A percentile compares a stretch with the other conserved stretches of the same genome.
phyloP scores from a whole-genome alignment of 2,888 invertebrate genomes.

The Galerucella calmariensis region DNA sequence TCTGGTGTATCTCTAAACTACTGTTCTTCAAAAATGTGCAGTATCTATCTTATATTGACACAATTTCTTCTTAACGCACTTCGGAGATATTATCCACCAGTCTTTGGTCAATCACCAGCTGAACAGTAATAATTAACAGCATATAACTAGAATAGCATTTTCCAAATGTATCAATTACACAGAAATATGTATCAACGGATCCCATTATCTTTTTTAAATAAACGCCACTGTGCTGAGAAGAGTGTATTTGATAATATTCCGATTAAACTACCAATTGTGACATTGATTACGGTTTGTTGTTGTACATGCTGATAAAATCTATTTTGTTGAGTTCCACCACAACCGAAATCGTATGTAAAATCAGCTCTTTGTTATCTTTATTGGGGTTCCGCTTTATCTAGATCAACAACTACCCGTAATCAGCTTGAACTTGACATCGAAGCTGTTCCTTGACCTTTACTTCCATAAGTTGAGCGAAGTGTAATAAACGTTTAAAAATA shows the following conservation, averaged over 20 bases:
- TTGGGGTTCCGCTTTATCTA: slow-evolving; percentile 7
- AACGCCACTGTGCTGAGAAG: not conserved
- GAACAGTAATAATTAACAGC: no score
- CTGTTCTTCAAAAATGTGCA: no score
- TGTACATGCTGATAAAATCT: not conserved
- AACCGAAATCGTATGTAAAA: slow-evolving; percentile 2
- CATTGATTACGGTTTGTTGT: not conserved
- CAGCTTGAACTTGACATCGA: slow-evolving; percentile 6
- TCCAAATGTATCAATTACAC: not conserved
- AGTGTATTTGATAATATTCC: not conserved
- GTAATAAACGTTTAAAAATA: slow-evolving; percentile 3
- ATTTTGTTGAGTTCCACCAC: slow-evolving; percentile 1
- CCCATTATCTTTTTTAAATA: not conserved
- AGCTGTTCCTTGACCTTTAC: not conserved
- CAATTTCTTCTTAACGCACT: no score
- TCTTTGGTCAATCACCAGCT: no score
- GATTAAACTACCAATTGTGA: slow-evolving; percentile 2
- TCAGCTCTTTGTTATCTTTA: slow-evolving; percentile 1
- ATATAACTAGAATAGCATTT: no score
- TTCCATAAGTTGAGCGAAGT: not conserved
- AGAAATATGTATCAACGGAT: not conserved
- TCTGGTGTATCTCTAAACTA: no score
- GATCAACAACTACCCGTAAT: slow-evolving; percentile 1
- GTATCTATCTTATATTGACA: no score
- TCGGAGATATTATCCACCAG: no score